Evolutionary conservation across 2,797 vertebrate species (phyloP).

Genomic region (Cirrhinus mrigala): DNA sequence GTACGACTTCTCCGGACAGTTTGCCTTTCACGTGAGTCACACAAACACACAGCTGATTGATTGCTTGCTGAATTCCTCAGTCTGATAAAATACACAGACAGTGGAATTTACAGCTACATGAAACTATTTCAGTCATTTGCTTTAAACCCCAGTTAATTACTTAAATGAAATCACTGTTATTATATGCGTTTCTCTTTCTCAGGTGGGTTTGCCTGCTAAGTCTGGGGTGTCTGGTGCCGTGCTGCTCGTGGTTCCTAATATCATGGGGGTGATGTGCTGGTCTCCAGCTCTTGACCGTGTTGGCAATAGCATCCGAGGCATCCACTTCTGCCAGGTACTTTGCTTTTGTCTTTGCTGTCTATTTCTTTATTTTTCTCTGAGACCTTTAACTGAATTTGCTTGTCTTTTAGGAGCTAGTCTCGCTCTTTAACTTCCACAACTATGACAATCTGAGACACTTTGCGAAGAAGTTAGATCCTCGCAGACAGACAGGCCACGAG

Average conservation of each 20-base stretch:
- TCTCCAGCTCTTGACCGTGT: slow-evolving; percentile 88
- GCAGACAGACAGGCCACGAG: slow-evolving; percentile 82
- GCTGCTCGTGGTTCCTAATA: slow-evolving; percentile 89
- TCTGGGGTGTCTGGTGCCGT: slow-evolving; percentile 91
- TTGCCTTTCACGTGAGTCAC: slow-evolving; percentile 88
- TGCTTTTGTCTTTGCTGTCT: not conserved
- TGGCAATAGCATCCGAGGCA: slow-evolving; percentile 90
- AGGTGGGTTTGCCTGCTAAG: slow-evolving; percentile 93
- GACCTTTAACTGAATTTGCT: not conserved
- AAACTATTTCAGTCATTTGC: slow-evolving; percentile 5
- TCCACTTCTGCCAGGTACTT: slow-evolving; percentile 89
- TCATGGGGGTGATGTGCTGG: slow-evolving; percentile 93
- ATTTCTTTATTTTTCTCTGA: not conserved
- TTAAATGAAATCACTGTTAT: not conserved
- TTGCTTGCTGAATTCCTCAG: slow-evolving; percentile 21
- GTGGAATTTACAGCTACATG: slow-evolving; percentile 5
- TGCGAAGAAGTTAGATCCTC: slow-evolving; percentile 87
- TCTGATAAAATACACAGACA: slow-evolving; percentile 14
- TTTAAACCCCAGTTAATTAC: not conserved
- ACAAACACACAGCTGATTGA: not conserved
- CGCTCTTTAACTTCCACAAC: slow-evolving; percentile 92
- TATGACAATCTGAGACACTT: slow-evolving; percentile 93
- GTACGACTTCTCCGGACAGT: slow-evolving; percentile 93
- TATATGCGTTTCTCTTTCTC: not conserved
- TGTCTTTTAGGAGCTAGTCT: slow-evolving; percentile 84